Evolutionary conservation across 2,888 invertebrate genomes (phyloP).

Genomic region (Parapristionchus giblindavisi): DNA sequence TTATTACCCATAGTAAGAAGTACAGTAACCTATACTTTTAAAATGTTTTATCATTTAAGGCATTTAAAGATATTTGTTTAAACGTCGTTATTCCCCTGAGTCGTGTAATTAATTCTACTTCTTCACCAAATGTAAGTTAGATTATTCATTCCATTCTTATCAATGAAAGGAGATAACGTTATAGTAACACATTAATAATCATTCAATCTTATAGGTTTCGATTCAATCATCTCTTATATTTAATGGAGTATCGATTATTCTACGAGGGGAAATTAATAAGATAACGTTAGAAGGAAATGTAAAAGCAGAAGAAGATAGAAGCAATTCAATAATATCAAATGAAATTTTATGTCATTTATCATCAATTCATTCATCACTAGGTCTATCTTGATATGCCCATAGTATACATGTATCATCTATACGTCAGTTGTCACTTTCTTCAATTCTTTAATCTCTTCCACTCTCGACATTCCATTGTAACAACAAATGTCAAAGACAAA

Average conservation of each 20-base stretch:
- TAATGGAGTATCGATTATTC: neutral
- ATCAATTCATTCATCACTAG: neutral
- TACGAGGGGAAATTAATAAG: constrained; percentile 4
- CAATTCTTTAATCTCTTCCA: neutral
- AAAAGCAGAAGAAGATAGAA: neutral
- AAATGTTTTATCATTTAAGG: neutral
- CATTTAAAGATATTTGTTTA: neutral
- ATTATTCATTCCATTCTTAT: neutral
- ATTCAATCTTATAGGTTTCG: neutral
- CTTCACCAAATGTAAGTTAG: neutral
- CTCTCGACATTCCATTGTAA: constrained; percentile 12
- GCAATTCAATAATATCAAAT: neutral
- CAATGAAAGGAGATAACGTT: neutral
- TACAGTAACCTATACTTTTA: too few relatives aligned
- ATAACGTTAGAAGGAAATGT: constrained; percentile 3
- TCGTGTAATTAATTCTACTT: neutral
- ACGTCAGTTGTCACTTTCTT: neutral
- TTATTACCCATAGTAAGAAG: constrained; percentile 5
- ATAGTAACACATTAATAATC: neutral
- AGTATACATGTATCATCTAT: neutral
- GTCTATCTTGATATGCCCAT: neutral
- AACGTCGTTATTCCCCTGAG: neutral
- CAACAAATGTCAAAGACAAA: neutral
- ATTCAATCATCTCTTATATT: constrained; percentile 3
- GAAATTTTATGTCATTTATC: neutral